Evolutionary conservation across 1,140 invertebrate genomes (phyloP), one percentile per base, ranked within the genome.

Genomic region (Copidosoma floridanum): DNA sequence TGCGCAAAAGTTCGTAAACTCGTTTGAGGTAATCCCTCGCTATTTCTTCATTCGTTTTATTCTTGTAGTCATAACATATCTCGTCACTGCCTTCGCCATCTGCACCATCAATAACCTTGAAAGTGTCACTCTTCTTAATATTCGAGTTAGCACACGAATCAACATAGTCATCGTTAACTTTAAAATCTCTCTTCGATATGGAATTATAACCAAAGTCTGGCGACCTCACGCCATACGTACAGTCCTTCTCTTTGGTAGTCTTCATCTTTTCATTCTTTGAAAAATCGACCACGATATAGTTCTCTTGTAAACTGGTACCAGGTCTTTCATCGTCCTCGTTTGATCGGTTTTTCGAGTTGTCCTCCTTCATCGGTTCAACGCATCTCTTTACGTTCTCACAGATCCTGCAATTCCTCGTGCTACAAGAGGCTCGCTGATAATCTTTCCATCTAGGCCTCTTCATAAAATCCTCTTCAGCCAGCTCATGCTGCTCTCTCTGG

Each of bases 51-150:
- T 73, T 73, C 27, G 68, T 68, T 35, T 69, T 69, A n/a, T 71
- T 69, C 14, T 29, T 51, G 20, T 23, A 57, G 69, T 51, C 21
- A 57, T 65, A 51, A 46, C 52, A 58, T 5, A 65, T 51, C 2
- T 65, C 38, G 10, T 47, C 20, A 55, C 63, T 50, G 16, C 58
- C 57, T 20, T 43, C 40, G 1, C 10, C 35, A 47, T 32, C 40
- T 21, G 68, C 71, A 1, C 74, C 75, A 24, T 77, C 72, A 3
- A 78, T 65, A 27, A 77, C 65, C 37, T 73, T 75, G 21, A 78
- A 78, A 1, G 73, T 78, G 40, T 73, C 69, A 26, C 71, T 78
- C 29, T 77, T 78, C 59, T 77, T 79, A 10, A 79, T 74, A 21
- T 71, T 75, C 3, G 75, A 72, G 18, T 68, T 68, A 2, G 50